Evolutionary conservation across 92 coral and sea anemone species (phyloP).

Genomic region (Porites rus): DNA sequence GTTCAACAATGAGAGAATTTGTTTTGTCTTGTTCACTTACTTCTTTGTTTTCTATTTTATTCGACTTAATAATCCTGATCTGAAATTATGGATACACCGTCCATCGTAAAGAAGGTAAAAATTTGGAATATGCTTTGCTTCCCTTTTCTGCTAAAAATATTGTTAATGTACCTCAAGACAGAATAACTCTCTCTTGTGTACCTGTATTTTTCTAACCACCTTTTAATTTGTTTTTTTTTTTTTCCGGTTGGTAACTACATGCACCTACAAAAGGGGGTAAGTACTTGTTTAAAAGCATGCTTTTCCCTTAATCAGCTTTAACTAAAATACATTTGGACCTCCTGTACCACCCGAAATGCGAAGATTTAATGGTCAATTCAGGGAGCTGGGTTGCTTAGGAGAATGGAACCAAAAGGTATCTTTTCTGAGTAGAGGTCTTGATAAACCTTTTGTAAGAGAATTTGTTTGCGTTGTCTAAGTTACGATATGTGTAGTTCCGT

Average conservation of each 20-base stretch:
- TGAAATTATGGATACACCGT: not conserved
- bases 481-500: no score
- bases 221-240: not conserved
- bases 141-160: not conserved
- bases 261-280: not conserved
- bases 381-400: no score
- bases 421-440: no score
- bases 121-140: not conserved
- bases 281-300: not conserved
- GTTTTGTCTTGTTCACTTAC: not conserved
- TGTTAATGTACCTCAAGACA: not conserved
- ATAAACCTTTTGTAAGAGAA: no score
- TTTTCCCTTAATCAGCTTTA: not conserved
- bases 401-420: no score
- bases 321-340: no score
- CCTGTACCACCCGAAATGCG: no score
- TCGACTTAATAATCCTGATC: not conserved
- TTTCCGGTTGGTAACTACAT: constrained; percentile 1
- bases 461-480: no score
- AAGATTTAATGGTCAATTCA: no score
- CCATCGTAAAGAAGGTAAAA: constrained; percentile 14
- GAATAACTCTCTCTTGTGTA: not conserved
- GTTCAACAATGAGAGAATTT: not conserved
- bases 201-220: not conserved
- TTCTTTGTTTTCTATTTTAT: not conserved